Evolutionary conservation across 2,797 vertebrate species (phyloP).

Genomic region (Buceros bicornis): DNA sequence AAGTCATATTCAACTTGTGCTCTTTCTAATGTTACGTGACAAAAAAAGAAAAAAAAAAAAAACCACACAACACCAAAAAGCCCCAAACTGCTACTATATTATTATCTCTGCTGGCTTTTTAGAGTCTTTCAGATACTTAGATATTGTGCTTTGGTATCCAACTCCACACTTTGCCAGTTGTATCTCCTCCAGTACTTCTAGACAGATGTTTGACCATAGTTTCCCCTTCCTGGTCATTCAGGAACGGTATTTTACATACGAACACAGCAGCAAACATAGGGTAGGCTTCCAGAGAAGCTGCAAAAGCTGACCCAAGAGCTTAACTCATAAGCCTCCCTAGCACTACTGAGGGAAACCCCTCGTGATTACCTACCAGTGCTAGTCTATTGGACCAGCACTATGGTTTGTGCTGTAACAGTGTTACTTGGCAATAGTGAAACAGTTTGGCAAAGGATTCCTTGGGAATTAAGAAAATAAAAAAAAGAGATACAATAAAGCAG

Average conservation of each 20-base stretch:
- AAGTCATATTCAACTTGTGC: background rate
- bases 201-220: rapidly evolving
- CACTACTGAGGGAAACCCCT: background rate
- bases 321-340: background rate
- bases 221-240: background rate
- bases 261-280: background rate
- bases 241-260: background rate
- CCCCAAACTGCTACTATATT: background rate
- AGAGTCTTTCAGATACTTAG: background rate
- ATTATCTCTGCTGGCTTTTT: background rate
- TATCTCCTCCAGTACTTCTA: background rate
- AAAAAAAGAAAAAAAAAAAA: background rate
- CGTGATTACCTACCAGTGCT: rapidly evolving
- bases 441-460: background rate
- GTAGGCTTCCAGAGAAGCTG: background rate
- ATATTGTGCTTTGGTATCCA: background rate
- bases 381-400: rapidly evolving
- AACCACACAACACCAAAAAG: background rate
- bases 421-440: background rate
- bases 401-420: background rate
- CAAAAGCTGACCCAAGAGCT: background rate
- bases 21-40: background rate
- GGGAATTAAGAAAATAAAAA: background rate
- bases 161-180: background rate
- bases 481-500: background rate